Percentiles rank a stretch among this genome's conserved stretches.
Conservation (phyloP, 1,140 invertebrate genomes). For the Thaumatotibia leucotreta region DNA sequence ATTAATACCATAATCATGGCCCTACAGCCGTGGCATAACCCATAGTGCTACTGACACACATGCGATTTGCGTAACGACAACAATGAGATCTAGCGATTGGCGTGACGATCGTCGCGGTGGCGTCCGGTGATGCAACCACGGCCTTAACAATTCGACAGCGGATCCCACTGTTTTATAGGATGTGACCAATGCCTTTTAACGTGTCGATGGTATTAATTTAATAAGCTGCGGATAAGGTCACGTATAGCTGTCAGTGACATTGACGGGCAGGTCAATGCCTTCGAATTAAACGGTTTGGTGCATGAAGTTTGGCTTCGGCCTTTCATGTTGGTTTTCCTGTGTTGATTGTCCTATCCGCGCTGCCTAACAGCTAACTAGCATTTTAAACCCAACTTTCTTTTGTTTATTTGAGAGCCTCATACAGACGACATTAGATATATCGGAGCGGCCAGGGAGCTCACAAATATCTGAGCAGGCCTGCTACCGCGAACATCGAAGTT, state of each 20-base stretch:
- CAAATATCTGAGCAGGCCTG: too few relatives aligned
- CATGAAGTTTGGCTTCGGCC: background rate
- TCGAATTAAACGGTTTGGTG: background rate
- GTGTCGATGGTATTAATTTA: slow-evolving; percentile 19
- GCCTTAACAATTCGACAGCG: slow-evolving; percentile 28
- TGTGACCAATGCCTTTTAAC: slow-evolving; percentile 30
- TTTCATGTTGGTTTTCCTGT: background rate
- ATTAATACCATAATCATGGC: background rate
- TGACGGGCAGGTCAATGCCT: background rate
- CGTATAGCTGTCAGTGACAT: background rate
- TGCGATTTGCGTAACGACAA: slow-evolving; percentile 30
- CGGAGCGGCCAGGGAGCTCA: too few relatives aligned
- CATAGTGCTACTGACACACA: slow-evolving; percentile 16
- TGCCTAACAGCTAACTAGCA: too few relatives aligned
- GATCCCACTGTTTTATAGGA: slow-evolving; percentile 27
- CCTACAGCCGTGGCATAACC: background rate
- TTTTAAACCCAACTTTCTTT: too few relatives aligned
- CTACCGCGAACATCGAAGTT: too few relatives aligned
- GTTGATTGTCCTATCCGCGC: background rate
- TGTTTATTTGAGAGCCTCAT: too few relatives aligned
- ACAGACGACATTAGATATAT: too few relatives aligned
- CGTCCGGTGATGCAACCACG: slow-evolving; percentile 35
- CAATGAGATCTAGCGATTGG: slow-evolving; percentile 36
- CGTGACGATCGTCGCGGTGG: slow-evolving; percentile 18
- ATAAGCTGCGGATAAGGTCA: slow-evolving; percentile 4